These are phyloP conservation scores for Erythrolamprus reginae DNA, from an alignment of 2,113 vertebrate species.

Conservation along the genomic window DNA sequence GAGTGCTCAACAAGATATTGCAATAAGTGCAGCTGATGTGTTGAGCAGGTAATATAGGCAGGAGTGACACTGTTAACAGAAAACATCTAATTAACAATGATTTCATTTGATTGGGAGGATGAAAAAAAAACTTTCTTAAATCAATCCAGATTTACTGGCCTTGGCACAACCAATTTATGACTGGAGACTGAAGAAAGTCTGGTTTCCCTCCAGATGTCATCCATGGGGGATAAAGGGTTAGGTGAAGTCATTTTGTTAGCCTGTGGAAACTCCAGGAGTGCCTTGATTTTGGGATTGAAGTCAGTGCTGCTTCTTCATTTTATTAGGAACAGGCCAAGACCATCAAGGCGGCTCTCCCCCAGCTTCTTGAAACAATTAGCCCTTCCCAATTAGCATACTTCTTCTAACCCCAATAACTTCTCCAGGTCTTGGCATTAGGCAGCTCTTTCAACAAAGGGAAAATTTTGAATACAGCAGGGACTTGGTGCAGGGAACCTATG, in stretches of 20 bases:
- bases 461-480: conserved; percentile 35
- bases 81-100: conserved; percentile 68
- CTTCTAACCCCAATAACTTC: conserved; percentile 56
- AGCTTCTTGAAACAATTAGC: conserved; percentile 74
- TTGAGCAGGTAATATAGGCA: conserved; percentile 56
- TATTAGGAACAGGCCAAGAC: conserved; percentile 71
- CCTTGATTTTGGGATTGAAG: conserved; percentile 69
- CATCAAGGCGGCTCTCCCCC: conserved; percentile 56
- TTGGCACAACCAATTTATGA: conserved; percentile 63
- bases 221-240: conserved; percentile 59
- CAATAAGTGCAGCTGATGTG: conserved; percentile 35
- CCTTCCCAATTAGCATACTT: conserved; percentile 67
- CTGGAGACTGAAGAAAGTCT: conserved; percentile 55
- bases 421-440: conserved; percentile 48
- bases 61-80: conserved; percentile 61
- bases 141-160: conserved; percentile 68
- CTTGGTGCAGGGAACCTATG: background rate
- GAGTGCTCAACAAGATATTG: conserved; percentile 38
- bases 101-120: conserved; percentile 67
- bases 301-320: conserved; percentile 72
- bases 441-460: conserved; percentile 48
- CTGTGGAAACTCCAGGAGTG: conserved; percentile 70
- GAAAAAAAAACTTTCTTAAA: conserved; percentile 64
- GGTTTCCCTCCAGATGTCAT: conserved; percentile 71
- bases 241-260: conserved; percentile 72